Conservation (phyloP, 2,888 invertebrate genomes). For the Diplazon laetatorius region DNA sequence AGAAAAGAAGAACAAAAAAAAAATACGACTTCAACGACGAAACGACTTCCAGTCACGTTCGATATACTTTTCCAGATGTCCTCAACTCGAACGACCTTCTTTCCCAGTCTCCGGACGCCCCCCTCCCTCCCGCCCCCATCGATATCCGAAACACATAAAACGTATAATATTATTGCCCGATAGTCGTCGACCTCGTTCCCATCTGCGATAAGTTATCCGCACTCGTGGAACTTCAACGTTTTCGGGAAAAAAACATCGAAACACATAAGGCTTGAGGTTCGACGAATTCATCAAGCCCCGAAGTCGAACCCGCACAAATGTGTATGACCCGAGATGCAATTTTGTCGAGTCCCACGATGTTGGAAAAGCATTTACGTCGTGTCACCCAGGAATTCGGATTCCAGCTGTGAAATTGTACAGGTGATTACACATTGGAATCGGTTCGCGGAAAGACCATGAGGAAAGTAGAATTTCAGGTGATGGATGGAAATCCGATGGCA, state of each 20-base stretch:
- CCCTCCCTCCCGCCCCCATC: too few relatives aligned
- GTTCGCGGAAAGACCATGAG: not conserved
- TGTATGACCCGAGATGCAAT: too few relatives aligned
- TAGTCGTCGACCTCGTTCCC: slow-evolving; percentile 18
- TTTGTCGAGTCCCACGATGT: not conserved
- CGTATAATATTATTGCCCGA: slow-evolving; percentile 56
- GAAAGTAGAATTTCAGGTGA: too few relatives aligned
- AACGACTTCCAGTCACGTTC: slow-evolving; percentile 42
- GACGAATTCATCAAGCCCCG: slow-evolving; percentile 1
- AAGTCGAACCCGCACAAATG: too few relatives aligned
- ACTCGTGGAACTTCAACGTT: slow-evolving; percentile 27
- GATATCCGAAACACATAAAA: slow-evolving; percentile 44
- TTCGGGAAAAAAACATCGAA: not conserved
- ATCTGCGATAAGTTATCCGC: slow-evolving; percentile 29
- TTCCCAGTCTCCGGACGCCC: not conserved
- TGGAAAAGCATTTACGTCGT: not conserved
- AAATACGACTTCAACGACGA: slow-evolving; percentile 37
- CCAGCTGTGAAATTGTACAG: slow-evolving; percentile 66
- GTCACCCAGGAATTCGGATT: slow-evolving; percentile 53
- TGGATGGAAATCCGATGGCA: slow-evolving; percentile 38
- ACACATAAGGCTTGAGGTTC: not conserved
- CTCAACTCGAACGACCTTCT: not conserved
- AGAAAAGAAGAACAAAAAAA: slow-evolving; percentile 2
- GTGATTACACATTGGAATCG: slow-evolving; percentile 60
- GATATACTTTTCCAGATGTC: slow-evolving; percentile 45